Evolutionary conservation across 53 echinoderm and acorn worm species (phyloP), one percentile per base, ranked within the genome.

Genomic region (Pentamera pediparva): DNA sequence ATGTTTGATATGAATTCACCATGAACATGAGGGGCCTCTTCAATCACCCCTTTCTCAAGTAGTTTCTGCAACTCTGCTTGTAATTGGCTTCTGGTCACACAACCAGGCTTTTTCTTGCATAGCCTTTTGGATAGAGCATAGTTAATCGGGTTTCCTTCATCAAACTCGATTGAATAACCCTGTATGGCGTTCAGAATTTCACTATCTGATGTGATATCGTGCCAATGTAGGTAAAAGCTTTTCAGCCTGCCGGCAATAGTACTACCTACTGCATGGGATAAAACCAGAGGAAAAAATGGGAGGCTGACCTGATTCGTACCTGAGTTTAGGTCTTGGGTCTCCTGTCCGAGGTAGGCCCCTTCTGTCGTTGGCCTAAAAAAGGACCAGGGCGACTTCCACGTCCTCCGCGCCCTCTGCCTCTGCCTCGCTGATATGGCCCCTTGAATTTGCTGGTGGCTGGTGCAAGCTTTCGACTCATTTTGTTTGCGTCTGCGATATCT

Each of bases 321-420:
- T 29, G 31, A 30, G 11, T 26, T 70, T 49, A 70, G 17, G 70
- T 13, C 18, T 48, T 70, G 19, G 48, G 48, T 32, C 33, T 52
- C 21, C 17, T 26, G 48, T 70, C 70, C 50, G 10, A 51, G 50
- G 35, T 49, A 29, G 70, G 32, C 33, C 21, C 49, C 70, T 70
- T 51, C 52, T 56, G 39, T 58, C 59, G 43, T 32, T 79, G 71
- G 80, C 80, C 80, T 70, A 79, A 79, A 70, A 79, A 79, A 57
- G 71, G 40, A 33, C 1, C 12, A 15, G 9, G 3, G 19, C 29
- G 33, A 28, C 21, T 25, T 39, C 24, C 43, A 20, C 20, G 19
- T 37, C 65, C 32, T 65, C 67, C 56, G 49, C 39, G 51, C 39
- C 35, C 24, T 69, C 79, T 39, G 70, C 28, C 79, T 54, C 26